phyloP scores from a whole-genome alignment of 2,888 invertebrate species.

The Morpho helenor region DNA sequence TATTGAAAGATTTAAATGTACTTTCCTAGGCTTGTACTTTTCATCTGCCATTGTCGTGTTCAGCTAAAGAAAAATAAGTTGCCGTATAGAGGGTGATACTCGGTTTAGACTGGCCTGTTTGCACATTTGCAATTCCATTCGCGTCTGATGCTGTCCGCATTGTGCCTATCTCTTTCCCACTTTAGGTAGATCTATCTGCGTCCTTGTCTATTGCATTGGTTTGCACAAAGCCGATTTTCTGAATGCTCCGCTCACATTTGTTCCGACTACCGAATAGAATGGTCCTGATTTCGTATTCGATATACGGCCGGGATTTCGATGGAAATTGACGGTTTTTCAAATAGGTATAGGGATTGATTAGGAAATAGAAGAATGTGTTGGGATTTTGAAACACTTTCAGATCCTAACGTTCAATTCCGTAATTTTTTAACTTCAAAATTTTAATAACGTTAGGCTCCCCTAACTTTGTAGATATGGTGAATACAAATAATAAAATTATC shows the following conservation, averaged over 20 bases:
- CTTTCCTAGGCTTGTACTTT: not conserved
- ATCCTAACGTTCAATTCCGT: no score
- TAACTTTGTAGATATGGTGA: no score
- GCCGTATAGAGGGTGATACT: constrained; percentile 18
- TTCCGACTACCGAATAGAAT: constrained; percentile 50
- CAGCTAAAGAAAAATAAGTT: constrained; percentile 30
- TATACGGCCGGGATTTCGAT: constrained; percentile 32
- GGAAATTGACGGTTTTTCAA: constrained; percentile 15
- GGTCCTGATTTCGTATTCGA: constrained; percentile 55
- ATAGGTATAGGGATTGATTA: constrained; percentile 2
- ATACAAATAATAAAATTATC: no score
- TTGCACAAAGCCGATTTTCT: constrained; percentile 63
- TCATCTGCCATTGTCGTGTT: constrained; percentile 22
- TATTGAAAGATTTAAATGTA: not conserved
- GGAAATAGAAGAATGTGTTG: no score
- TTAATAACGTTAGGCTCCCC: no score
- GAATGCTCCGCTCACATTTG: constrained; percentile 52
- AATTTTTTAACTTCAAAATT: no score
- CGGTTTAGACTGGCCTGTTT: constrained; percentile 27
- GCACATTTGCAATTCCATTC: constrained; percentile 64
- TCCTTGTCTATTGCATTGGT: constrained; percentile 47
- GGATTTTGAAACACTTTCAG: no score
- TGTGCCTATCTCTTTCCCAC: constrained; percentile 45
- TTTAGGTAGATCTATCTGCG: constrained; percentile 23
- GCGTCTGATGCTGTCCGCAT: constrained; percentile 66